phyloP scores from a whole-genome alignment of 2,797 vertebrate species.

The Chelmon rostratus region DNA sequence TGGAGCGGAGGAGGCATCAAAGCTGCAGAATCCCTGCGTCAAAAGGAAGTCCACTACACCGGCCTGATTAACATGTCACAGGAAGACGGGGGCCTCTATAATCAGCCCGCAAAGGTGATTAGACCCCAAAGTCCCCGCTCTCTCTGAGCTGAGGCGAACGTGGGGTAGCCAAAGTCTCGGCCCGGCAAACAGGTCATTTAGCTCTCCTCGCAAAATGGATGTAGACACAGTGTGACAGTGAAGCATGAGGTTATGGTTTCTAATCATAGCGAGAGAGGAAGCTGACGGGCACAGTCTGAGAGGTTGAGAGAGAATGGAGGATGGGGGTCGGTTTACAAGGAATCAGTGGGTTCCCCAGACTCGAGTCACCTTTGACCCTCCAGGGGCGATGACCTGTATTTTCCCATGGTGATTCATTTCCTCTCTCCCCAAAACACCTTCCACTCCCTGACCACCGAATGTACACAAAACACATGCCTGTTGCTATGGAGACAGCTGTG shows the following conservation, averaged over 20 bases:
- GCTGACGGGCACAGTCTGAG: conserved; percentile 42
- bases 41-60: conserved; percentile 56
- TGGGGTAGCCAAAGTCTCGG: conserved; percentile 34
- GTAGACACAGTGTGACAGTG: conserved; percentile 74
- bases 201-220: conserved; percentile 73
- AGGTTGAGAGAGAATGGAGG: conserved; percentile 36
- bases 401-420: conserved; percentile 71
- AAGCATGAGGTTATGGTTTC: conserved; percentile 78
- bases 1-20: conserved; percentile 67
- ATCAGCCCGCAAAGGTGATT: conserved; percentile 70
- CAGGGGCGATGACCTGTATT: conserved; percentile 59
- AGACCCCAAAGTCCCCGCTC: conserved; percentile 58
- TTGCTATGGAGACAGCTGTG: conserved; percentile 57
- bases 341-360: conserved; percentile 39
- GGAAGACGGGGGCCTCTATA: conserved; percentile 64
- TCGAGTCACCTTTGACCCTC: conserved; percentile 55
- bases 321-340: conserved; percentile 45
- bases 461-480: conserved; percentile 60
- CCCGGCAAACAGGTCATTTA: conserved; percentile 67
- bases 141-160: conserved; percentile 33
- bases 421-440: conserved; percentile 37
- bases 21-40: conserved; percentile 56
- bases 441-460: neutral
- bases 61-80: conserved; percentile 77
- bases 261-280: conserved; percentile 78